Conservation (phyloP, 1,140 invertebrate species). For the Pararge aegeria region DNA sequence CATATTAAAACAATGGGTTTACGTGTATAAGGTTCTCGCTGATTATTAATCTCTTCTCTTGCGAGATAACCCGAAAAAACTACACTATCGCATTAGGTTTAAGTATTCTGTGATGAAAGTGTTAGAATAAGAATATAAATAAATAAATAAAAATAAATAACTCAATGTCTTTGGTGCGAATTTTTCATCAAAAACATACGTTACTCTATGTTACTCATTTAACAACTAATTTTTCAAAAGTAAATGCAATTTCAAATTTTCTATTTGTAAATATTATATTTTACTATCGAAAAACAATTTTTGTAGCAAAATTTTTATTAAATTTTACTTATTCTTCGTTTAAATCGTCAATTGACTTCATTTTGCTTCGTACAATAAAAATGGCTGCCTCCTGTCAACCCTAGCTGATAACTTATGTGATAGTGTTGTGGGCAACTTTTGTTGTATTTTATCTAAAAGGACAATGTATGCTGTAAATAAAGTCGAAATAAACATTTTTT, state of each 20-base stretch:
- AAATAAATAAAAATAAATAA: no score
- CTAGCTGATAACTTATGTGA: conserved; percentile 39
- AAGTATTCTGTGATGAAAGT: no score
- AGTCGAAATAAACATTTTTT: conserved; percentile 15
- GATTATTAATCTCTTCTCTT: no score
- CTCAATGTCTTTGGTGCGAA: no score
- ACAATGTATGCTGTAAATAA: conserved; percentile 19
- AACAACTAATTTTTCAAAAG: background rate
- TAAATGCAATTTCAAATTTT: background rate
- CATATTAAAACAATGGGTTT: no score
- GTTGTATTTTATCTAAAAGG: conserved; percentile 10
- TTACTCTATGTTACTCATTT: no score
- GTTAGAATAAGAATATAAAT: no score
- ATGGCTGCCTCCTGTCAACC: conserved; percentile 56
- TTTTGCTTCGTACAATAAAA: conserved; percentile 31
- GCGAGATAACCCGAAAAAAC: no score
- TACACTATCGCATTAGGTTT: no score
- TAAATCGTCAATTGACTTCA: background rate
- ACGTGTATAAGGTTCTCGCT: no score
- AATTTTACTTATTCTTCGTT: background rate
- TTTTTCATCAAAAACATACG: no score
- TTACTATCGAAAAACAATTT: no score
- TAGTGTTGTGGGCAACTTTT: conserved; percentile 43
- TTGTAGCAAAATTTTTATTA: background rate
- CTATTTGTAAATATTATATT: background rate